Evolutionary conservation across 1,140 invertebrate genomes (phyloP).

Genomic region (Ceratosolen fusciceps): DNA sequence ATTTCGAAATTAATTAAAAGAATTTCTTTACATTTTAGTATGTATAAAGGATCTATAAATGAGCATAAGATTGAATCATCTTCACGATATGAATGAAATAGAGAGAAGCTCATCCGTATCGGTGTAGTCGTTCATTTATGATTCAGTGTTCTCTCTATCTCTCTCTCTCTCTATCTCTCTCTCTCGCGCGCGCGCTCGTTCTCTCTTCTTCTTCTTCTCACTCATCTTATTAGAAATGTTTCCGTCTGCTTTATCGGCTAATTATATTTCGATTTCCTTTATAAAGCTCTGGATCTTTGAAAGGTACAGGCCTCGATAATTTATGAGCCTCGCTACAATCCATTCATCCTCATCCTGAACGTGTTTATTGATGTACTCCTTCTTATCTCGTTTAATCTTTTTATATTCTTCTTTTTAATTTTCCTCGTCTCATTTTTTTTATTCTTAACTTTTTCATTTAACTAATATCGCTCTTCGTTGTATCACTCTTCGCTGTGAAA

Average conservation of each 20-base stretch:
- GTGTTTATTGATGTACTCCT: conserved; percentile 11
- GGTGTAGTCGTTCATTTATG: conserved; percentile 16
- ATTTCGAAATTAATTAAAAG: too few relatives aligned
- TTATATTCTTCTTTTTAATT: background rate
- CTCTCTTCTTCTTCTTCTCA: too few relatives aligned
- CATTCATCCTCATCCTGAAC: conserved; percentile 41
- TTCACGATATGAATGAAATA: conserved; percentile 34
- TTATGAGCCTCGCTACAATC: conserved; percentile 29
- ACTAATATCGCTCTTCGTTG: background rate
- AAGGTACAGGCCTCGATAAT: conserved; percentile 32
- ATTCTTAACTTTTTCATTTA: too few relatives aligned
- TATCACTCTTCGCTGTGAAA: background rate
- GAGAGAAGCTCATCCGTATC: background rate
- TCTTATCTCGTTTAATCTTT: background rate
- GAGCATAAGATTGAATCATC: background rate
- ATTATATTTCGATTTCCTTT: conserved; percentile 47
- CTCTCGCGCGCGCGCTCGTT: too few relatives aligned
- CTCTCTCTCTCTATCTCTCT: too few relatives aligned
- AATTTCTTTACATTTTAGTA: too few relatives aligned
- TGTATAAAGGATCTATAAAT: conserved; percentile 29
- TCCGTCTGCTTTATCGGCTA: conserved; percentile 33
- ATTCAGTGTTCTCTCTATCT: conserved; percentile 8
- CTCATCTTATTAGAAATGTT: conserved; percentile 15
- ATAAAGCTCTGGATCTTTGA: background rate
- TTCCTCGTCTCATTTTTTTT: background rate